Percentiles rank a stretch among this genome's conserved stretches.
These are phyloP conservation scores for Pionites leucogaster DNA, from an alignment of 2,113 vertebrate genomes.

Conservation along the genomic window DNA sequence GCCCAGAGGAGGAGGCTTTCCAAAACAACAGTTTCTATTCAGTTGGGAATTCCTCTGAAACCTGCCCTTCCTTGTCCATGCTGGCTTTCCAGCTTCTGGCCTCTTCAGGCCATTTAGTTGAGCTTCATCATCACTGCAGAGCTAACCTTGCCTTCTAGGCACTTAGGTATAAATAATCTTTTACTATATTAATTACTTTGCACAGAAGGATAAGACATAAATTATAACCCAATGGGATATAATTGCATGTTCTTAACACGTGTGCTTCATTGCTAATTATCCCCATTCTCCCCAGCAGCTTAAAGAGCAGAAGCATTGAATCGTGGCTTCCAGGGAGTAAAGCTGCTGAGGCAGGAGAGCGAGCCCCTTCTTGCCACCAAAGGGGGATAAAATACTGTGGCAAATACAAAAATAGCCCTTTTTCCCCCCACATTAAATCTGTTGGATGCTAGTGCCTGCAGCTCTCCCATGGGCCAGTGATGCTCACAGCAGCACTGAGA, in stretches of 20 bases:
- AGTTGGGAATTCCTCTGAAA: not conserved
- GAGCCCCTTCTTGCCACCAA: not conserved
- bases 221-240: slow-evolving; percentile 57
- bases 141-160: slow-evolving; percentile 23
- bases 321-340: not conserved
- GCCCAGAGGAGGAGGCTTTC: not conserved
- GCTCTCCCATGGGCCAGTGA: not conserved
- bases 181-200: slow-evolving; percentile 61
- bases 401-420: not conserved
- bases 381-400: not conserved
- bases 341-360: not conserved
- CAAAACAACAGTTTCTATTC: not conserved
- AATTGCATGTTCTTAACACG: slow-evolving; percentile 59
- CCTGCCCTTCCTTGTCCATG: not conserved
- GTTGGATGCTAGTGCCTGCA: not conserved
- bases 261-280: slow-evolving; percentile 59
- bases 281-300: slow-evolving; percentile 28
- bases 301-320: slow-evolving; percentile 25
- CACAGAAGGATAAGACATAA: slow-evolving; percentile 52
- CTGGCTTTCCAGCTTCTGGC: not conserved
- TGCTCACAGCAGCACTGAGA: not conserved
- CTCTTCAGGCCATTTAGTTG: not conserved
- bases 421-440: not conserved
- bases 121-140: not conserved
- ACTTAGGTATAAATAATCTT: slow-evolving; percentile 33